phyloP scores from a whole-genome alignment of 35 echinoderm and acorn worm species.

The Lytechinus pictus region DNA sequence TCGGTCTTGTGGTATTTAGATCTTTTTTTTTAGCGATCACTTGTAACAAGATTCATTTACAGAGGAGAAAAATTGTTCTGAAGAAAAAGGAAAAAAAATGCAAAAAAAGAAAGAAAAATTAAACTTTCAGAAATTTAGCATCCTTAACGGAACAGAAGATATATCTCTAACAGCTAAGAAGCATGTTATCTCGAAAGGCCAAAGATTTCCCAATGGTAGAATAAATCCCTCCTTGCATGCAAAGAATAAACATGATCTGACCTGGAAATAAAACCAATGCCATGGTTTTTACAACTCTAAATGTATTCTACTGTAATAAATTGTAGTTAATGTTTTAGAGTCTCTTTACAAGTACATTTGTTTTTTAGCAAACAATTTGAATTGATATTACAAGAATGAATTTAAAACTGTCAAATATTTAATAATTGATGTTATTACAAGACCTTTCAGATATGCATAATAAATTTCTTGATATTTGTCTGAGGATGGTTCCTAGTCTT shows the following conservation, averaged over 20 bases:
- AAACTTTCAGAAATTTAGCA: neutral
- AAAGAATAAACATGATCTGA: neutral
- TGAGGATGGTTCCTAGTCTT: neutral
- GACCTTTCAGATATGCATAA: neutral
- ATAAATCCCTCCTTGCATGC: neutral
- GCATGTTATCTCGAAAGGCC: neutral
- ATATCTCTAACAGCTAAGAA: neutral
- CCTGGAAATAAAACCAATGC: neutral
- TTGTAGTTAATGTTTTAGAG: neutral
- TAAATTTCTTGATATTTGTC: neutral
- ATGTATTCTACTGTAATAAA: neutral
- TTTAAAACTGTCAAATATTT: neutral
- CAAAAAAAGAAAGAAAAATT: neutral
- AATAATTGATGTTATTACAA: neutral
- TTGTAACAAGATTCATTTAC: neutral
- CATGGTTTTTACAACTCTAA: neutral
- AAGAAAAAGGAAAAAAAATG: neutral
- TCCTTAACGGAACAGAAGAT: neutral
- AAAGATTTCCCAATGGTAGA: neutral
- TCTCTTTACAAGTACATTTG: neutral
- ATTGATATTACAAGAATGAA: neutral
- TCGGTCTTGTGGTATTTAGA: neutral
- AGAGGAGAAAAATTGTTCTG: neutral
- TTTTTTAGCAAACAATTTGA: neutral
- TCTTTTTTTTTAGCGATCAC: neutral